These are phyloP conservation scores for Sciurus carolinensis DNA, from an alignment of 2,797 vertebrate species.

Conservation along the genomic window DNA sequence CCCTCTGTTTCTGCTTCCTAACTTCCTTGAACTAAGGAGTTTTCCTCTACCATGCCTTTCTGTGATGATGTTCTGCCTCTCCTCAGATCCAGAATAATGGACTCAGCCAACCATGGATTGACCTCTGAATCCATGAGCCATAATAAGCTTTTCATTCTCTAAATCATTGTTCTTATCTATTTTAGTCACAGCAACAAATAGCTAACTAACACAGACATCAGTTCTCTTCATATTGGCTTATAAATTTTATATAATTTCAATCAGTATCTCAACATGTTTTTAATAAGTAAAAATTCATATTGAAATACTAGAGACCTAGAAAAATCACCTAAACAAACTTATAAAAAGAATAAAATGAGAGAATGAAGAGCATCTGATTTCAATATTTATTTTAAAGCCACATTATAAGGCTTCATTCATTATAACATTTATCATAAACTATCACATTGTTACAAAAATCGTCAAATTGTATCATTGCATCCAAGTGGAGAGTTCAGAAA, in stretches of 20 bases:
- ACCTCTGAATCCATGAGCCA: no score
- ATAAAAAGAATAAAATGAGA: not conserved
- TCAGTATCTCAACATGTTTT: not conserved
- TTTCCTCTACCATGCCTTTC: no score
- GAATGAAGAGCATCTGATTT: not conserved
- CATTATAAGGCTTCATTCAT: not conserved
- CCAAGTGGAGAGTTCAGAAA: not conserved
- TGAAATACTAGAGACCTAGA: not conserved
- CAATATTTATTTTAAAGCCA: not conserved
- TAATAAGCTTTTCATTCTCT: no score
- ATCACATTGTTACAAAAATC: not conserved
- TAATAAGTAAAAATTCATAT: not conserved
- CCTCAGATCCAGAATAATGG: no score
- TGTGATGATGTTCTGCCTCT: no score
- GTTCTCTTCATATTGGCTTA: not conserved
- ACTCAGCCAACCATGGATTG: no score
- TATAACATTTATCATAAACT: not conserved
- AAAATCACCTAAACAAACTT: not conserved
- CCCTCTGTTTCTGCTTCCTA: no score
- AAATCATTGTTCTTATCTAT: no score
- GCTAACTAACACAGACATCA: no score
- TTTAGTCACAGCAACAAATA: no score
- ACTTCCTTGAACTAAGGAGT: no score
- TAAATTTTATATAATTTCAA: not conserved
- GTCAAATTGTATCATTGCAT: not conserved